These are phyloP conservation scores for Amphiprion percula DNA, from an alignment of 2,113 vertebrate species.

Conservation along the genomic window DNA sequence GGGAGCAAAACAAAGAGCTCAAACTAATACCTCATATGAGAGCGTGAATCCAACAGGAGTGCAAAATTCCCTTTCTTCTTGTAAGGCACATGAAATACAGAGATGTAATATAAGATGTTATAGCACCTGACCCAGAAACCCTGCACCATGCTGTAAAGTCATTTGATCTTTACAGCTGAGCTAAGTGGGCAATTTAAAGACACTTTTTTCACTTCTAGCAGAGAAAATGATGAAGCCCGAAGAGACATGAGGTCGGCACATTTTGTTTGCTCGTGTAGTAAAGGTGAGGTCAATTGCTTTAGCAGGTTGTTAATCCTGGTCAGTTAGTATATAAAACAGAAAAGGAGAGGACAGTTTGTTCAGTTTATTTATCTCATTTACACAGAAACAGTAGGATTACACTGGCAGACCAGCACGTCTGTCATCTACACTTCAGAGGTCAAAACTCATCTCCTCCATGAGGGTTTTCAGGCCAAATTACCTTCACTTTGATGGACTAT, in stretches of 20 bases:
- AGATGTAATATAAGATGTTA: slow-evolving; percentile 1
- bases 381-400: background rate
- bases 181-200: slow-evolving; percentile 41
- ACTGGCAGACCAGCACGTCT: background rate
- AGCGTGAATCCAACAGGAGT: background rate
- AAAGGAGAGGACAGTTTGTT: background rate
- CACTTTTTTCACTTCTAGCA: slow-evolving; percentile 5
- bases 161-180: slow-evolving; percentile 40
- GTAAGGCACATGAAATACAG: background rate
- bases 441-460: background rate
- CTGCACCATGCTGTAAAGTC: slow-evolving; percentile 25
- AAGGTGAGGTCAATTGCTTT: background rate
- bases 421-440: background rate
- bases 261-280: slow-evolving; percentile 31
- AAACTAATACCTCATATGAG: background rate
- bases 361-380: background rate
- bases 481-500: slow-evolving; percentile 5
- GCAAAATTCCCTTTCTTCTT: background rate
- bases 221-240: slow-evolving; percentile 15
- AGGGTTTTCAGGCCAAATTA: background rate
- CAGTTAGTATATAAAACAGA: background rate
- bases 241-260: slow-evolving; percentile 6
- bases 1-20: background rate
- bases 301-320: background rate
- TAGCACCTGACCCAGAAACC: slow-evolving; percentile 24